Evolutionary conservation across 2,797 vertebrate species (phyloP).

Genomic region (Eulemur albifrons): DNA sequence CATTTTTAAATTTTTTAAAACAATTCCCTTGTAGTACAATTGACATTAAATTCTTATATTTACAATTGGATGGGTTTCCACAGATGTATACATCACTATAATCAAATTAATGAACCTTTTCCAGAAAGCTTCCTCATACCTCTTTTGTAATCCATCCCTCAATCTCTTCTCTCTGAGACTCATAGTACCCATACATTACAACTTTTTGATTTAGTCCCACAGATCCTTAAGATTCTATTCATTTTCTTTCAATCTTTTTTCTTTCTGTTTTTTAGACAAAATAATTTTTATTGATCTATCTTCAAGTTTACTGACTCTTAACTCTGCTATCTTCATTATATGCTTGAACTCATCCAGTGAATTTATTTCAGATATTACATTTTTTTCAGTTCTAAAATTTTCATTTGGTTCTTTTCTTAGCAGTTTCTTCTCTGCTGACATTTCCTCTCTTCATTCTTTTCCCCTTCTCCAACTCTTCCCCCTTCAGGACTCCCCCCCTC

Average conservation of each 20-base stretch:
- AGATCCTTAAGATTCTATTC: background rate
- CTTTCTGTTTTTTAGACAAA: background rate
- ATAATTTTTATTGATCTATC: background rate
- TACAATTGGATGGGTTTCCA: background rate
- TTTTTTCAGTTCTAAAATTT: background rate
- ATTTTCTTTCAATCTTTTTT: background rate
- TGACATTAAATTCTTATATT: background rate
- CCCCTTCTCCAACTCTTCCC: background rate
- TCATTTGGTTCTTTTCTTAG: background rate
- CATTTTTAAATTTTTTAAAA: background rate
- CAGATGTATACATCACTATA: background rate
- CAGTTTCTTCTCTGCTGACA: background rate
- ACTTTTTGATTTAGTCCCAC: background rate
- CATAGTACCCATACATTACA: background rate
- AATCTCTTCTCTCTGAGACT: background rate
- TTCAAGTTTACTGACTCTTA: background rate
- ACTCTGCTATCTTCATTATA: background rate
- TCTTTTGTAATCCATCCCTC: background rate
- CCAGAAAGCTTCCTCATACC: background rate
- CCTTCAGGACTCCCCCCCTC: fast-evolving
- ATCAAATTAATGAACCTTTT: background rate
- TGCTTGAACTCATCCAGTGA: background rate
- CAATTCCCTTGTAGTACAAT: background rate
- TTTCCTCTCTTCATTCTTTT: background rate
- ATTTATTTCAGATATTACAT: background rate